A percentile compares a stretch with the other conserved stretches of the same genome.
phyloP scores from a whole-genome alignment of 2,888 invertebrate species.

The Xestia c-nigrum region DNA sequence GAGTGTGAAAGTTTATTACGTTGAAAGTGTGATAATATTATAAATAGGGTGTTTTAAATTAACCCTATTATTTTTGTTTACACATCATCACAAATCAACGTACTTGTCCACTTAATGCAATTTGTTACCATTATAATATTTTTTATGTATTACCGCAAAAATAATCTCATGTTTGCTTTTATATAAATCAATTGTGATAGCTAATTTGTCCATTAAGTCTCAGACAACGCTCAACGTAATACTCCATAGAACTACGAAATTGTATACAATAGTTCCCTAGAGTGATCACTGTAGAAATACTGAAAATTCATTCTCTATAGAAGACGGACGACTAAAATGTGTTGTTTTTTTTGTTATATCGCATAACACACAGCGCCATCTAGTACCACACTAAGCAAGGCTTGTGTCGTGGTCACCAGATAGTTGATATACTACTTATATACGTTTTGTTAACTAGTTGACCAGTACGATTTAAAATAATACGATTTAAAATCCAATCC shows the following conservation, averaged over 20 bases:
- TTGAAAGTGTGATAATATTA: background rate
- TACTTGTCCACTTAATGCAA: background rate
- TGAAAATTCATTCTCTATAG: background rate
- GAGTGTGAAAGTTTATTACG: background rate
- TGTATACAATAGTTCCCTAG: background rate
- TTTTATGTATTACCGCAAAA: background rate
- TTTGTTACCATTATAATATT: background rate
- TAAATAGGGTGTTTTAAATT: background rate
- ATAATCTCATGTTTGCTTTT: background rate
- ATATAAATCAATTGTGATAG: background rate
- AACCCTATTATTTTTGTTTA: background rate
- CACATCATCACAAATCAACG: background rate
- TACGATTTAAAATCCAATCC: too few species aligned
- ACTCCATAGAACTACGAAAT: background rate
- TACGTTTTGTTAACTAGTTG: too few species aligned
- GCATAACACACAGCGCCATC: too few species aligned
- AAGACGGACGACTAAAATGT: background rate
- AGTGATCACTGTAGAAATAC: background rate
- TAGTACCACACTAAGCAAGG: too few species aligned
- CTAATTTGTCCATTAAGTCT: background rate
- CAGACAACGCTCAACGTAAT: background rate
- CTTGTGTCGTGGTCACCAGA: too few species aligned
- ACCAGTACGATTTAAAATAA: too few species aligned
- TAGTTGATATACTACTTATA: too few species aligned
- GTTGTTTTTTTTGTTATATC: background rate